phyloP scores from a whole-genome alignment of 2,888 invertebrate species.

The Drosophila mayaguana region DNA sequence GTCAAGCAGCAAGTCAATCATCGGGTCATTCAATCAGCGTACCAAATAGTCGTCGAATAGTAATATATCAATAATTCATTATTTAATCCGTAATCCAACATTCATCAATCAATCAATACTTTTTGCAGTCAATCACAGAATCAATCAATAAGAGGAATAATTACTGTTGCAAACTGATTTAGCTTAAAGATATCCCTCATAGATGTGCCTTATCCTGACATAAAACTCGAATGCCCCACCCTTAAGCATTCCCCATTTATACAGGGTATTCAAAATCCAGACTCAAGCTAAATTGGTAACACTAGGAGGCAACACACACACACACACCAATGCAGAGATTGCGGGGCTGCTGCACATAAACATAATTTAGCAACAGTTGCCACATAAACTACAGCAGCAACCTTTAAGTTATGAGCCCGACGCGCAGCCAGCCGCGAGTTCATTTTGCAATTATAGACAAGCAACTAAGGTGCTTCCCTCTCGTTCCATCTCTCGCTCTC shows the following conservation, averaged over 20 bases:
- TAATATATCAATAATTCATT: neutral
- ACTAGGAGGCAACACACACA: slow-evolving; percentile 22
- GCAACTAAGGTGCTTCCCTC: neutral
- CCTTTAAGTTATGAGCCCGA: slow-evolving; percentile 72
- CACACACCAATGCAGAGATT: slow-evolving; percentile 17
- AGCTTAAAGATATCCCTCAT: too few relatives aligned
- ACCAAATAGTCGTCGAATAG: neutral
- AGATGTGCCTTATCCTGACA: neutral
- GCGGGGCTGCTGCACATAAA: slow-evolving; percentile 53
- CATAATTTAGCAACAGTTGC: slow-evolving; percentile 73
- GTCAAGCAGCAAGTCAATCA: neutral
- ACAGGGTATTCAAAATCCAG: neutral
- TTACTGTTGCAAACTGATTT: too few relatives aligned
- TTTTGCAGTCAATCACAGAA: neutral
- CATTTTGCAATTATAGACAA: slow-evolving; percentile 80
- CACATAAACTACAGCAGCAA: slow-evolving; percentile 69
- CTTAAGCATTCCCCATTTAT: too few relatives aligned
- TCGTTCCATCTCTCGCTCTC: neutral
- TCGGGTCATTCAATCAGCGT: neutral
- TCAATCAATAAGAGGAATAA: neutral
- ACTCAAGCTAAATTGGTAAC: slow-evolving; percentile 15
- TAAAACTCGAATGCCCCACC: neutral
- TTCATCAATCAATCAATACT: neutral
- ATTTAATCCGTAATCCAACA: neutral
- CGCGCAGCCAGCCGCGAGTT: slow-evolving; percentile 57